Evolutionary conservation across 1,140 invertebrate genomes (phyloP), one percentile per base, ranked within the genome.

Genomic region (Trichoplusia ni): DNA sequence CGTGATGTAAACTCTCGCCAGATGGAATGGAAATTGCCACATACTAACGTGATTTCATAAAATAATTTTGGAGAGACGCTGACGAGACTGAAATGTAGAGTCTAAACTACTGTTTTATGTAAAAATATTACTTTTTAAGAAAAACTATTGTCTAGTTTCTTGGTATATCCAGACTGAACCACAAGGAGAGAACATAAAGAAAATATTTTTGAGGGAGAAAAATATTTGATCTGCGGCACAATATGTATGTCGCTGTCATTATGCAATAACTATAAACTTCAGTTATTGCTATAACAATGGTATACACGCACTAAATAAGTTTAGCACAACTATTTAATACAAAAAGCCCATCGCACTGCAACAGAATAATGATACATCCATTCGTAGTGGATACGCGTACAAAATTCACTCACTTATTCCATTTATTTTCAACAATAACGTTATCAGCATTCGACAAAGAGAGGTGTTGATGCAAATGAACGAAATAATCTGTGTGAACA

Each of bases 381-480:
- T 51, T 21, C 47, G 35, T 35, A 49, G 25, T 49, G 35, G 33
- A 60, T 54, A 31, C 11, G 33, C 33, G 38, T 7, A 42, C 18
- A 42, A 59, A 59, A 59, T 59, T 44, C 23, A 44, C 14, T 40
- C 38, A 31, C 18, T 56, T 33, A 40, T 27, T 25, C 37, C 53
- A 40, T 40, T 56, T 40, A 44, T 59, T 44, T 44, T 44, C 44
- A 46, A 60, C 31, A 60, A 60, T 35, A 59, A 64, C 53, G 51
- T 51, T 67, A 67, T 64, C 60, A 59, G 53, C 51, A 18, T 31
- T 53, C 54, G 38, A 68, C 35, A 68, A 68, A 58, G 60, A 56
- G 54, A 31, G 60, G 66, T 59, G 60, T 64, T 46, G 60, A 64
- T 64, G 62, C 44, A 58, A 64, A 68, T 68, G 56, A 67, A 67